Evolutionary conservation across 2,113 vertebrate genomes (phyloP).

Genomic region (Alethe castanea): DNA sequence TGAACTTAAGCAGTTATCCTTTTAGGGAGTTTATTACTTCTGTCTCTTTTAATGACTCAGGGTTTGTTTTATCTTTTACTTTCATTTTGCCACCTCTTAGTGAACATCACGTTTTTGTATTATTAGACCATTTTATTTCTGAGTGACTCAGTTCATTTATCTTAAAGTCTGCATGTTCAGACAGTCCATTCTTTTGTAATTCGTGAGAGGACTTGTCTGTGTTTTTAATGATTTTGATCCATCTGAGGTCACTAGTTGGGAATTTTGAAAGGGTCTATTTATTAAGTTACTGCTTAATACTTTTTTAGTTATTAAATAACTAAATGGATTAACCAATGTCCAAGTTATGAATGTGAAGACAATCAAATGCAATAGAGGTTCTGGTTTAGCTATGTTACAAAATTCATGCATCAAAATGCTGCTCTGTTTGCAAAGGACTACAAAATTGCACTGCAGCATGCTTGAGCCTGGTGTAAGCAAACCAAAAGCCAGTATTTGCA

Average conservation of each 20-base stretch:
- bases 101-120: neutral
- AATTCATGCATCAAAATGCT: neutral
- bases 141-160: neutral
- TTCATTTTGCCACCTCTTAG: neutral
- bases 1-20: accelerated
- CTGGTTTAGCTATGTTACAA: neutral
- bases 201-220: neutral
- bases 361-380: neutral
- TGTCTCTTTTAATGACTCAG: neutral
- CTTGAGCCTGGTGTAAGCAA: neutral
- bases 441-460: neutral
- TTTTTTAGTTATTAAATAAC: neutral
- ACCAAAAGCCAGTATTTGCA: neutral
- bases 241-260: neutral
- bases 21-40: neutral
- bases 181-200: neutral
- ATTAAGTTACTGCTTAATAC: neutral
- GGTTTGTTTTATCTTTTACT: neutral
- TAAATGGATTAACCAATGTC: neutral
- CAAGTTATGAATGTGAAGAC: neutral
- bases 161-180: neutral
- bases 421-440: neutral
- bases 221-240: neutral
- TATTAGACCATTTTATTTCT: neutral
- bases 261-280: neutral